Conservation (phyloP, 1,140 invertebrate species). For the Drosophila athabasca region DNA sequence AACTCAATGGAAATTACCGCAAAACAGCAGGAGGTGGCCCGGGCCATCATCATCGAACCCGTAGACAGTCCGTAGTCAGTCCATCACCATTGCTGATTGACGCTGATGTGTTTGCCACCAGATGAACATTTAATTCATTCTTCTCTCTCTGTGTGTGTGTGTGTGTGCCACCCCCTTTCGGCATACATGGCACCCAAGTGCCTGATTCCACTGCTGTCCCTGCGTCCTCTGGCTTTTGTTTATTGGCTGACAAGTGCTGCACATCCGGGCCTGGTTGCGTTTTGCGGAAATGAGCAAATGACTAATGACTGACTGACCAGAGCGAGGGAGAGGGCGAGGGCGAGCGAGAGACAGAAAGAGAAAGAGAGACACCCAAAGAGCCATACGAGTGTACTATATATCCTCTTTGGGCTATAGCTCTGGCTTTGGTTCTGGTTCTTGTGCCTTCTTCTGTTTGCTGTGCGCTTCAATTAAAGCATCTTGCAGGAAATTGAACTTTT, state of each 20-base stretch:
- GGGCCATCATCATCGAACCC: no score
- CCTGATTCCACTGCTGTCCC: neutral
- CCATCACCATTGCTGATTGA: conserved; percentile 35
- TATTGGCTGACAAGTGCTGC: conserved; percentile 81
- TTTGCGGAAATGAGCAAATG: conserved; percentile 80
- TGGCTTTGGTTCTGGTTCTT: conserved; percentile 9
- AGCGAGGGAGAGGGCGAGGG: conserved; percentile 48
- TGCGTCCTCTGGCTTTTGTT: conserved; percentile 53
- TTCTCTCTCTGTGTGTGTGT: conserved; percentile 18
- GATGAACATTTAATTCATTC: conserved; percentile 54
- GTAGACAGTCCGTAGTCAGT: neutral
- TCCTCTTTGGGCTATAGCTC: neutral
- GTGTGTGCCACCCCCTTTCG: conserved; percentile 1
- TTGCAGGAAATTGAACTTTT: conserved; percentile 80
- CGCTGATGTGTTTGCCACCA: conserved; percentile 29
- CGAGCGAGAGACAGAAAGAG: conserved; percentile 42
- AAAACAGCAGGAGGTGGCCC: conserved; percentile 10
- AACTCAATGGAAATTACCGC: no score
- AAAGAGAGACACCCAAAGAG: conserved; percentile 43
- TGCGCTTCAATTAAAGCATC: conserved; percentile 78
- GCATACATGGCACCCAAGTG: neutral
- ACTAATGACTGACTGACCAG: conserved; percentile 74
- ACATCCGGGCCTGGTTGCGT: conserved; percentile 67
- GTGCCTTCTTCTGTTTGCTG: conserved; percentile 55
- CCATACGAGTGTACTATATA: neutral